Evolutionary conservation across 2,113 vertebrate species (phyloP).

Genomic region (Marcusenius ussheri): DNA sequence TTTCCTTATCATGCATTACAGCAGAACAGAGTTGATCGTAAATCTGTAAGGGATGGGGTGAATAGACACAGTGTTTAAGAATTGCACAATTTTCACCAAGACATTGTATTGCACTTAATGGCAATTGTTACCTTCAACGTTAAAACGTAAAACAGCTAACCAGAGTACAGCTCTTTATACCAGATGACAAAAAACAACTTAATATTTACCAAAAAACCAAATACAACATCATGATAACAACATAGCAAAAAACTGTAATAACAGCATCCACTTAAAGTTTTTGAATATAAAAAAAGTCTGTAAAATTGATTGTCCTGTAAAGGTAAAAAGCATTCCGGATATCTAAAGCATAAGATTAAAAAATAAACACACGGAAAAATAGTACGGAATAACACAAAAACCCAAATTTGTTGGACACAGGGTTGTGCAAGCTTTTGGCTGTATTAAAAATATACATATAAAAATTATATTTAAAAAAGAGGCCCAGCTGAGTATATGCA

Average conservation of each 20-base stretch:
- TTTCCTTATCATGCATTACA: slow-evolving; percentile 25
- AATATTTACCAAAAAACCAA: background rate
- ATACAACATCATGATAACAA: slow-evolving; percentile 40
- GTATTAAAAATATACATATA: slow-evolving; percentile 28
- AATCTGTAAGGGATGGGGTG: background rate
- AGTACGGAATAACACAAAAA: slow-evolving; percentile 9
- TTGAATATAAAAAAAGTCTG: slow-evolving; percentile 43
- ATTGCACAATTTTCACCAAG: slow-evolving; percentile 25
- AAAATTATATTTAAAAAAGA: slow-evolving; percentile 14
- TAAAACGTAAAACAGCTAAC: background rate
- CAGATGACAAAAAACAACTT: slow-evolving; percentile 29
- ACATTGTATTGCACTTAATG: slow-evolving; percentile 64
- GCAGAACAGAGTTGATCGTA: slow-evolving; percentile 37
- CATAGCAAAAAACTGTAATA: slow-evolving; percentile 36
- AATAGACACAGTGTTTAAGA: background rate
- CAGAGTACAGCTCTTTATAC: slow-evolving; percentile 14
- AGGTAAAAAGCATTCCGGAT: slow-evolving; percentile 59
- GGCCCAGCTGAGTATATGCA: slow-evolving; percentile 14
- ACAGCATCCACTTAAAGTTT: slow-evolving; percentile 37
- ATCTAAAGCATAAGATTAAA: slow-evolving; percentile 54
- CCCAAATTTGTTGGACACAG: slow-evolving; percentile 34
- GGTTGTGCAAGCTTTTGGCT: slow-evolving; percentile 51
- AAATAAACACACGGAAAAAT: slow-evolving; percentile 18
- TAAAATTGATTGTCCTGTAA: slow-evolving; percentile 67
- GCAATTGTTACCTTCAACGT: slow-evolving; percentile 10